A percentile compares a stretch with the other conserved stretches of the same genome.
These are phyloP conservation scores for Coleophora deauratella DNA, from an alignment of 2,888 invertebrate species.

Conservation along the genomic window DNA sequence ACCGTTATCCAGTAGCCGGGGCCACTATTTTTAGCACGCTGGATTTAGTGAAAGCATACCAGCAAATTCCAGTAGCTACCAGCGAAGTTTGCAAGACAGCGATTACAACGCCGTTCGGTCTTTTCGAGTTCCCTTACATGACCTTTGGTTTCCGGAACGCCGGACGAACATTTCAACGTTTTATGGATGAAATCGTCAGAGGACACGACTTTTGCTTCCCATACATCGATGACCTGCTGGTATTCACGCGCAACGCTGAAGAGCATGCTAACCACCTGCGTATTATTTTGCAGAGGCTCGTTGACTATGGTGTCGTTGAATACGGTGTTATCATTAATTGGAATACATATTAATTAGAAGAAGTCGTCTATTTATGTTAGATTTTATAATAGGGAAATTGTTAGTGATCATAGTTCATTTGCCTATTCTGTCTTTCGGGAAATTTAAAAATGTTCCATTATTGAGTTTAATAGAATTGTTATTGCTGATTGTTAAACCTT, in stretches of 20 bases:
- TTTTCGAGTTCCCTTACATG: constrained; percentile 18
- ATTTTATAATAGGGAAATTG: no score
- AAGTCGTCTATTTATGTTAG: no score
- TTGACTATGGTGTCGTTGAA: not conserved
- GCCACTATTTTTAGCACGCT: not conserved
- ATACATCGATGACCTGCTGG: constrained; percentile 3
- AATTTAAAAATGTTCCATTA: no score
- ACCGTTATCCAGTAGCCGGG: constrained; percentile 10
- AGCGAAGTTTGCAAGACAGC: not conserved
- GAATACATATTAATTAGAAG: no score
- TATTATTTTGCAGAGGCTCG: not conserved
- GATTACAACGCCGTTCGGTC: not conserved
- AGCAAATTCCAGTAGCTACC: not conserved
- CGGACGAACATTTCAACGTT: constrained; percentile 36
- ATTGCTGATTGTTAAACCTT: no score
- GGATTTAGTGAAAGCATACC: not conserved
- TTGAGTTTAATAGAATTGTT: no score
- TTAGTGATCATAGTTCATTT: no score
- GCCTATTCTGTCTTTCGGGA: no score
- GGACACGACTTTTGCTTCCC: constrained; percentile 1
- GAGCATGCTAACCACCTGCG: constrained; percentile 1
- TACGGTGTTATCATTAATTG: no score
- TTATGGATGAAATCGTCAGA: constrained; percentile 21
- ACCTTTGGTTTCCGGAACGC: constrained; percentile 40
- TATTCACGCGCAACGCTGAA: not conserved